phyloP scores from a whole-genome alignment of 2,888 invertebrate genomes.

The Ennomos fuscantarius region DNA sequence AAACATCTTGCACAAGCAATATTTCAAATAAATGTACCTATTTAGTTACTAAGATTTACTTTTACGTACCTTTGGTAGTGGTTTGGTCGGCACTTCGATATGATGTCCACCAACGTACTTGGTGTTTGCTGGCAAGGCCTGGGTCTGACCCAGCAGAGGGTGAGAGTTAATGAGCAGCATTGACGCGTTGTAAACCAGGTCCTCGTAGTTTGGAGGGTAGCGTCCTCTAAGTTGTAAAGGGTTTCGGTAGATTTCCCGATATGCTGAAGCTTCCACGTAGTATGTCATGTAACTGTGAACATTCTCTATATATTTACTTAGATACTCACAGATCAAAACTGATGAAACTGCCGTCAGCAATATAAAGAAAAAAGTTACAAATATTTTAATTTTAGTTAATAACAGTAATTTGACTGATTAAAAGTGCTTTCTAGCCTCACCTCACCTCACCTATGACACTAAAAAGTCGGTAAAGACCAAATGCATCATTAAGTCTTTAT shows the following conservation, averaged over 20 bases:
- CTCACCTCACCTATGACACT: no score
- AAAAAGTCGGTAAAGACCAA: no score
- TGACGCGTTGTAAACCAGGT: conserved; percentile 52
- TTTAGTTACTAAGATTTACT: no score
- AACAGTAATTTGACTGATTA: no score
- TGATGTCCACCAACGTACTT: conserved; percentile 65
- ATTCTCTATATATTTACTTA: background rate
- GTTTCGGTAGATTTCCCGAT: conserved; percentile 50
- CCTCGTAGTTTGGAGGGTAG: conserved; percentile 51
- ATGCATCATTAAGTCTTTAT: no score
- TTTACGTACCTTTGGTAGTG: conserved; percentile 50
- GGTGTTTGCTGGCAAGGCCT: conserved; percentile 54
- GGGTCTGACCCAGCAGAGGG: conserved; percentile 52
- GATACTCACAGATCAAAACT: no score
- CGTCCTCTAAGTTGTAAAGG: conserved; percentile 50
- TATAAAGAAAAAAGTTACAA: no score
- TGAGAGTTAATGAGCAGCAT: conserved; percentile 62
- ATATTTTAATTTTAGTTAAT: no score
- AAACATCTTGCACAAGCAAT: background rate
- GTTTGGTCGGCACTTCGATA: conserved; percentile 40
- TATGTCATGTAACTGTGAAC: conserved; percentile 51
- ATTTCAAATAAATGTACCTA: no score
- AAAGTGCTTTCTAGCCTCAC: no score
- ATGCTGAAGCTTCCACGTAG: conserved; percentile 54
- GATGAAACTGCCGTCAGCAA: no score